Percentiles rank a stretch among this genome's conserved stretches.
phyloP scores from a whole-genome alignment of 2,113 vertebrate species.

The Elaphurus davidianus region DNA sequence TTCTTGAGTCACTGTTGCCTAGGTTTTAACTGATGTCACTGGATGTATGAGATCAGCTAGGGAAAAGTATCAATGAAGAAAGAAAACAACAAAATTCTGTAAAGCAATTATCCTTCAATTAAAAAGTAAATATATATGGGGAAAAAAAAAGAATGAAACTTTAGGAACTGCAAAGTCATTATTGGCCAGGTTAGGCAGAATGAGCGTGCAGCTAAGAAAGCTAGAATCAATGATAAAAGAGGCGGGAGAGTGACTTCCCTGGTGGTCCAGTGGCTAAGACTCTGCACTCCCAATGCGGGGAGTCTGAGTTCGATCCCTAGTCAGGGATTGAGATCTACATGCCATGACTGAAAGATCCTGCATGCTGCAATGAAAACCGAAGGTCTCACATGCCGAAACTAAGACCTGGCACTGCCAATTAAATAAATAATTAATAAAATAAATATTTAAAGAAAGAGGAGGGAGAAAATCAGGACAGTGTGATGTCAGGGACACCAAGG shows the following conservation, averaged over 20 bases:
- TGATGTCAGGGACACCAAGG: not conserved
- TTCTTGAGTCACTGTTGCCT: not conserved
- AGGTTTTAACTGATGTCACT: not conserved
- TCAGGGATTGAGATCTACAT: not conserved
- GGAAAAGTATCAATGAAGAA: not conserved
- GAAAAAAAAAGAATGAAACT: not conserved
- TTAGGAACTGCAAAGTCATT: not conserved
- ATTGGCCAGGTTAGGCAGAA: not conserved
- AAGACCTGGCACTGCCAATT: not conserved
- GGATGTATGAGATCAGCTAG: not conserved
- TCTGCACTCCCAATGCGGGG: not conserved
- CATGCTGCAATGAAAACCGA: not conserved
- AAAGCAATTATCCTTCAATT: not conserved
- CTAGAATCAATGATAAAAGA: not conserved
- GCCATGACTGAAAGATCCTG: not conserved
- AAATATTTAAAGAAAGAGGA: not conserved
- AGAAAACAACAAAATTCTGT: not conserved
- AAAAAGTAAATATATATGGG: not conserved
- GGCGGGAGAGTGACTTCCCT: not conserved
- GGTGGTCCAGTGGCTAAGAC: not conserved
- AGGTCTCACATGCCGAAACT: not conserved
- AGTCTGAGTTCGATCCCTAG: not conserved
- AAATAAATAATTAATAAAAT: not conserved
- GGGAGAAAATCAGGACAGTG: not conserved
- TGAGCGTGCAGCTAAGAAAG: not conserved